These are phyloP conservation scores for Rhynchotus rufescens DNA, from an alignment of 2,797 vertebrate species.

Conservation along the genomic window DNA sequence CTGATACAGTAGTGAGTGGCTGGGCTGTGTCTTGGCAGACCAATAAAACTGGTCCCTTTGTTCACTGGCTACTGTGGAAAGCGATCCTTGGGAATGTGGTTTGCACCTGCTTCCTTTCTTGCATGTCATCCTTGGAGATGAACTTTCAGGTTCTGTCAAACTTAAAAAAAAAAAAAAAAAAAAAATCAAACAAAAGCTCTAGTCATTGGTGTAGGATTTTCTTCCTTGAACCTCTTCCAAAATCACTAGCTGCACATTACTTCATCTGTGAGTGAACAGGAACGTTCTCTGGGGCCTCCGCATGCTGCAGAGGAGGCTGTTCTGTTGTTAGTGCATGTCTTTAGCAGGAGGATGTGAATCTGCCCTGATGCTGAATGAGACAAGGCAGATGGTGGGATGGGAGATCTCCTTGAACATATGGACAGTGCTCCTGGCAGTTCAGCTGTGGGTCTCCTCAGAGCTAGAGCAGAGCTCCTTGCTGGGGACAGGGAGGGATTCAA, in stretches of 20 bases:
- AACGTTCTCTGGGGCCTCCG: background rate
- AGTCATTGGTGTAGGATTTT: slow-evolving; percentile 3
- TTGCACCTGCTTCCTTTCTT: slow-evolving; percentile 27
- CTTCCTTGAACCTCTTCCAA: slow-evolving; percentile 3
- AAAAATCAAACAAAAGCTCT: background rate
- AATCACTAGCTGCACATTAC: background rate
- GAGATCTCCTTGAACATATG: background rate
- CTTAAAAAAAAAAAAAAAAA: background rate
- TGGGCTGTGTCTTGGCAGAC: background rate
- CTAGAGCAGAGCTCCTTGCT: background rate
- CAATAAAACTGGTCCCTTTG: background rate
- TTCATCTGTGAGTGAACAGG: slow-evolving; percentile 9
- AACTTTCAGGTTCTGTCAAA: slow-evolving; percentile 13
- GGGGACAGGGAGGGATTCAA: background rate
- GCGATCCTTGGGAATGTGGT: background rate
- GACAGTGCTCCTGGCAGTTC: background rate
- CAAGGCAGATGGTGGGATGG: background rate
- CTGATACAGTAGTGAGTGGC: background rate
- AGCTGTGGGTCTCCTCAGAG: background rate
- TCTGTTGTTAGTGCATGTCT: background rate
- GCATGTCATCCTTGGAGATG: background rate
- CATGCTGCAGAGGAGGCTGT: background rate
- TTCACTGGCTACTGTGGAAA: background rate
- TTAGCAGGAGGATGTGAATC: background rate
- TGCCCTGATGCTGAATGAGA: background rate